phyloP scores from a whole-genome alignment of 2,113 vertebrate species.

The Melospiza melodia region DNA sequence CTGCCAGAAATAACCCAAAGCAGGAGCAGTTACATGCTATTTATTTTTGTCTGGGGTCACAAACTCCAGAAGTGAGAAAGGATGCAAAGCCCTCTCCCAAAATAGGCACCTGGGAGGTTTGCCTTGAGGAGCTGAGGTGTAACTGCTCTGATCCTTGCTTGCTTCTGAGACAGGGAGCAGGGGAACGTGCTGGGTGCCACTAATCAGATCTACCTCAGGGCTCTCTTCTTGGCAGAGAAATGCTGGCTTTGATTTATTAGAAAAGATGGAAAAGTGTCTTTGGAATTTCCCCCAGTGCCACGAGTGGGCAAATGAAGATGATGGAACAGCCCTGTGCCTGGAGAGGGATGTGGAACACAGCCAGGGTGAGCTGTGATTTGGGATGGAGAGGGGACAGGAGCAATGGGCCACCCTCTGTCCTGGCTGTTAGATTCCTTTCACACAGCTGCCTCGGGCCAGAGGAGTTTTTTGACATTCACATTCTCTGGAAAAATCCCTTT shows the following conservation, averaged over 20 bases:
- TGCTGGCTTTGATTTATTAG: neutral
- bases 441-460: fast-evolving
- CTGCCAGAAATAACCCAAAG: conserved; percentile 68
- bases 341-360: neutral
- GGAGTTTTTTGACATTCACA: neutral
- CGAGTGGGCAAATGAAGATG: neutral
- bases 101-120: conserved; percentile 25
- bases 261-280: neutral
- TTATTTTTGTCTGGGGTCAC: conserved; percentile 58
- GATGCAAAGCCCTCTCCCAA: conserved; percentile 39
- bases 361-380: neutral
- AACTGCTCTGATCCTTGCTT: neutral
- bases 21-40: conserved; percentile 53
- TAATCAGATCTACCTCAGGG: neutral
- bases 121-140: neutral
- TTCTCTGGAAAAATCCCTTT: too few relatives aligned
- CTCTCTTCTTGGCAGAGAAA: neutral
- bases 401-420: neutral
- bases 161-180: neutral
- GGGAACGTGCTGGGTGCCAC: neutral
- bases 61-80: conserved; percentile 36
- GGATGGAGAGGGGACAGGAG: neutral
- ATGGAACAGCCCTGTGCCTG: neutral
- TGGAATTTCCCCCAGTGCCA: neutral
- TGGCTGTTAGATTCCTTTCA: fast-evolving